Conservation (phyloP, 2,888 invertebrate species). For the Iselma pallidipennis region DNA sequence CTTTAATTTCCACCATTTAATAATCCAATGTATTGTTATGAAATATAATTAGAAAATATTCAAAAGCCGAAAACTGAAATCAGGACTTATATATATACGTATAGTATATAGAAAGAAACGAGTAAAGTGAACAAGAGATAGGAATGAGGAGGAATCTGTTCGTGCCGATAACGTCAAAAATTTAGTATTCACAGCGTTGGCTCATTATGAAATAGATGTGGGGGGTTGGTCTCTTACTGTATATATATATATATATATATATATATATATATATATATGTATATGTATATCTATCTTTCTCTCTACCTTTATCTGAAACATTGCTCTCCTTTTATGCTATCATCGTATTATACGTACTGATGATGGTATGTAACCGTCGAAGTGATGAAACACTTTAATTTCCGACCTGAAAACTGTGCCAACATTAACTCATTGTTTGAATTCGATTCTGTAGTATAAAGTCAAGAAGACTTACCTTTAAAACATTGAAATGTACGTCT, state of each 20-base stretch:
- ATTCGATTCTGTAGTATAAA: slow-evolving; percentile 45
- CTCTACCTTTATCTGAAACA: not conserved
- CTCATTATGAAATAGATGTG: slow-evolving; percentile 31
- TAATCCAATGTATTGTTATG: not conserved
- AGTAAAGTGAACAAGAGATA: slow-evolving; percentile 1
- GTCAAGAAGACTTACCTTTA: slow-evolving; percentile 39
- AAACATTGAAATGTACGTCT: slow-evolving; percentile 41
- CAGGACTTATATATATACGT: not conserved
- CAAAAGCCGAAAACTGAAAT: not conserved
- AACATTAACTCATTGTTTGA: slow-evolving; percentile 43
- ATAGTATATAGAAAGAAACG: slow-evolving; percentile 13
- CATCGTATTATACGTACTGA: not conserved
- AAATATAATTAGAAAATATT: not conserved
- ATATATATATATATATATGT: not conserved
- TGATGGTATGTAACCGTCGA: not conserved
- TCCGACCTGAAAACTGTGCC: slow-evolving; percentile 41
- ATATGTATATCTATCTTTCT: not conserved
- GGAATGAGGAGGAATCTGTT: slow-evolving; percentile 3
- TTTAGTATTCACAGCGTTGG: slow-evolving; percentile 33
- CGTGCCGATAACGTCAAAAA: slow-evolving; percentile 29
- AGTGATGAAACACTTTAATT: slow-evolving; percentile 47
- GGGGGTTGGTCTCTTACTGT: not conserved
- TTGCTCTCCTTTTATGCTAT: not conserved
- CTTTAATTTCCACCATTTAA: not conserved
- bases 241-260: not conserved